Percentiles rank a stretch among this genome's conserved stretches.
phyloP scores from a whole-genome alignment of 2,888 invertebrate genomes.

The Cosmia pyralina region DNA sequence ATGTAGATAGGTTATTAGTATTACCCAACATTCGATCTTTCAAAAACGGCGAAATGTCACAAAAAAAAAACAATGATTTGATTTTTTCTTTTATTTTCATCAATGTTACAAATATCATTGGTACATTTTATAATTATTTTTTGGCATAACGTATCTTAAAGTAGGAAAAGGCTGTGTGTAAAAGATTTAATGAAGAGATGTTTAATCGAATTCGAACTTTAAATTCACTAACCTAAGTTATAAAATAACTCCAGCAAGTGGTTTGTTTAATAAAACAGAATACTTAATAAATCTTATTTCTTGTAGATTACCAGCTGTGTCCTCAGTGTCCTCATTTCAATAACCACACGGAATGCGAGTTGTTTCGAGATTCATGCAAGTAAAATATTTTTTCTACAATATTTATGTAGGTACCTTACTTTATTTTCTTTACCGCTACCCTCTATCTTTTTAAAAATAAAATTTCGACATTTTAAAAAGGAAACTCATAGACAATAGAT shows the following conservation, averaged over 20 bases:
- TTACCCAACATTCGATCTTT: no score
- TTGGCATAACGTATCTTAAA: background rate
- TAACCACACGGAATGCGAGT: slow-evolving; percentile 83
- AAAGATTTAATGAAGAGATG: background rate
- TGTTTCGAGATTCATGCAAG: slow-evolving; percentile 86
- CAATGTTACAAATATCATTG: no score
- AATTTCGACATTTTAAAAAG: no score
- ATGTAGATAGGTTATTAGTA: no score
- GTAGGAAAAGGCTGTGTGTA: background rate
- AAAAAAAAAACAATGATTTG: no score
- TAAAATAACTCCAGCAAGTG: slow-evolving; percentile 1
- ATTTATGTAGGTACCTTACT: no score
- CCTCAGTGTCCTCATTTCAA: slow-evolving; percentile 85
- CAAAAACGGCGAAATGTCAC: no score
- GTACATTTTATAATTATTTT: background rate
- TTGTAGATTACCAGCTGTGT: slow-evolving; percentile 83
- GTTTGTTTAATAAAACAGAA: background rate
- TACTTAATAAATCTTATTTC: slow-evolving; percentile 15
- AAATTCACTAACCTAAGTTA: accelerated
- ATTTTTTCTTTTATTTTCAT: no score
- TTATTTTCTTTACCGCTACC: background rate
- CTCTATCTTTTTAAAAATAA: no score
- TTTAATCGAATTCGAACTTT: background rate
- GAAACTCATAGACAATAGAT: no score
- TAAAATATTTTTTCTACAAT: slow-evolving; percentile 60